Evolutionary conservation across 37 sponge, comb jelly and placozoan genomes (phyloP), one percentile per base, ranked within the genome.

Genomic region (Petrosia ficiformis): DNA sequence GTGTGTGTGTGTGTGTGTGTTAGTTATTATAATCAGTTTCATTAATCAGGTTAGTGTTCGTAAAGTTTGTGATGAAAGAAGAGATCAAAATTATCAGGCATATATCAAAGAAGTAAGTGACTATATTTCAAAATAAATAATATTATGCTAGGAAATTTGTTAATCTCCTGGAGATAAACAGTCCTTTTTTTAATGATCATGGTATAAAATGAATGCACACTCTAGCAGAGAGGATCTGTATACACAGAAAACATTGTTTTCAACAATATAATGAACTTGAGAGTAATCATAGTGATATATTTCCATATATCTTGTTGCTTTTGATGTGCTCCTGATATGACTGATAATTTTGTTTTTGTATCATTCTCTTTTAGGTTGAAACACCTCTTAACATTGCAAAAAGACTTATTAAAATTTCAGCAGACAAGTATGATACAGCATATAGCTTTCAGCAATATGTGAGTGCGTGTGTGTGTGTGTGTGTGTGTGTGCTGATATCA

Each of bases 11-110:
- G n/a, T n/a, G n/a, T n/a, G n/a, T n/a, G n/a, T n/a, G n/a, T n/a
- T n/a, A n/a, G n/a, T n/a, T n/a, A n/a, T n/a, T n/a, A n/a, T n/a
- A n/a, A n/a, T n/a, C n/a, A n/a, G n/a, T n/a, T n/a, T n/a, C n/a
- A n/a, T n/a, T n/a, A n/a, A n/a, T n/a, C n/a, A n/a, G n/a, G n/a
- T n/a, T n/a, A n/a, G n/a, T n/a, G n/a, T n/a, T n/a, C n/a, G n/a
- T n/a, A n/a, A n/a, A n/a, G n/a, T n/a, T n/a, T 75, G 84, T 67
- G 64, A 33, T 1, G 80, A 93, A 54, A 48, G 90, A 34, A 73
- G 43, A 41, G 76, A 80, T 16, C 86, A 93, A 10, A 93, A 93
- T 70, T 79, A 84, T 6, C 82, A 85, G 54, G 94, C 94, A n/a
- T 89, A 85, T 60, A 78, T 88, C 3, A 81, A 35, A 70, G 94